These are phyloP conservation scores for Lepidurus couesii DNA, from an alignment of 1,140 invertebrate species.

Conservation along the genomic window DNA sequence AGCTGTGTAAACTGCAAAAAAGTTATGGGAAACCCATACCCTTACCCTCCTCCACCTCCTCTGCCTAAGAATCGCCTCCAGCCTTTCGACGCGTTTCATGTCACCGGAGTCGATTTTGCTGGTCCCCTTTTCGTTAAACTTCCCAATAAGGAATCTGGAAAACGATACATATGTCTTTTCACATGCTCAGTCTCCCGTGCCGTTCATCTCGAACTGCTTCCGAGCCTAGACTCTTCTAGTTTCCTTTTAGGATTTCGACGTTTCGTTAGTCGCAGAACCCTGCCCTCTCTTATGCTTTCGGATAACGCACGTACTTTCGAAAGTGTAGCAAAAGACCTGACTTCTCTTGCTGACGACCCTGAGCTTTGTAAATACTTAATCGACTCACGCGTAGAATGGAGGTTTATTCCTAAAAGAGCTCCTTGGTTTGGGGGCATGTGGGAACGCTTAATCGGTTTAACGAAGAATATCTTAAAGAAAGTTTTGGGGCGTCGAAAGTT, in stretches of 20 bases:
- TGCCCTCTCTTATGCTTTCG: conserved; percentile 29
- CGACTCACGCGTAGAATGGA: conserved; percentile 36
- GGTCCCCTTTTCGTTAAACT: conserved; percentile 40
- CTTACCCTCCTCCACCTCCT: conserved; percentile 24
- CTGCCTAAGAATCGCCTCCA: conserved; percentile 25
- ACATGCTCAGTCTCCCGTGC: conserved; percentile 42
- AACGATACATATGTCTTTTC: conserved; percentile 39
- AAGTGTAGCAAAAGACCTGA: conserved; percentile 34
- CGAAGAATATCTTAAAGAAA: conserved; percentile 35
- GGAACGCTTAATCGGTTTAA: conserved; percentile 40
- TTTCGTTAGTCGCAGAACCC: conserved; percentile 37
- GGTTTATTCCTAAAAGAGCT: conserved; percentile 39
- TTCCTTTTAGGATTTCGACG: conserved; percentile 34
- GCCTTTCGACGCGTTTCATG: conserved; percentile 28
- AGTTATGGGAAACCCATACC: conserved; percentile 2
- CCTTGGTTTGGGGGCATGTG: conserved; percentile 33
- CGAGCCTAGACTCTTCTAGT: conserved; percentile 30
- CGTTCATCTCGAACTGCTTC: conserved; percentile 38
- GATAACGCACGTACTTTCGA: conserved; percentile 34
- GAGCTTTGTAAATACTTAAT: background rate
- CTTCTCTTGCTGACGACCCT: background rate
- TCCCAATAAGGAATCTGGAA: background rate
- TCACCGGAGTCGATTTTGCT: conserved; percentile 41
- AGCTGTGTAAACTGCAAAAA: conserved; percentile 23
- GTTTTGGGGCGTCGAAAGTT: conserved; percentile 28